A percentile compares a stretch with the other conserved stretches of the same genome.
These are phyloP conservation scores for Tetanocera ferruginea DNA, from an alignment of 2,888 invertebrate genomes.

Conservation along the genomic window DNA sequence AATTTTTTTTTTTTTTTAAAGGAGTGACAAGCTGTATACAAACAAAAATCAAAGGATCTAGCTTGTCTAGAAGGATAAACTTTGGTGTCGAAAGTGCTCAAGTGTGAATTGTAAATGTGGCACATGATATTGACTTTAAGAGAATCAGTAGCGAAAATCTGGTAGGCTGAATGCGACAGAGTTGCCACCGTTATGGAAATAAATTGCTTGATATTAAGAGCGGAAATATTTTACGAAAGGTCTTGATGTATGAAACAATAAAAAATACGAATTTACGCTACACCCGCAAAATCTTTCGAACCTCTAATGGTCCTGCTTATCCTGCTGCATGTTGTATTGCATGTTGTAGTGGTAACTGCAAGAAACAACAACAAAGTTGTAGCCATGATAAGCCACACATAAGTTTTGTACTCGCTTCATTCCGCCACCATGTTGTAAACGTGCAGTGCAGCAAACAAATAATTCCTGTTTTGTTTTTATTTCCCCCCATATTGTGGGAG, in stretches of 20 bases:
- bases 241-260: conserved; percentile 33
- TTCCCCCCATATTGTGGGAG: background rate
- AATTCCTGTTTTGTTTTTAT: too few relatives aligned
- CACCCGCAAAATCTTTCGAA: too few relatives aligned
- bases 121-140: conserved; percentile 31
- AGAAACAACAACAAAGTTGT: conserved; percentile 55
- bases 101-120: conserved; percentile 40
- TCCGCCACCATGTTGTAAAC: background rate
- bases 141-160: background rate
- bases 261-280: too few relatives aligned
- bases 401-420: background rate
- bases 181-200: background rate
- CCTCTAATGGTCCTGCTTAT: too few relatives aligned
- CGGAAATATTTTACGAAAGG: background rate
- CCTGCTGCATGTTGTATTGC: background rate
- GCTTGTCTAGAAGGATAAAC: conserved; percentile 37
- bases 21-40: background rate
- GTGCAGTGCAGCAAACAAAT: background rate
- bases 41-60: background rate
- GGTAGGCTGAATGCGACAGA: background rate
- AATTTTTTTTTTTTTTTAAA: background rate
- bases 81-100: conserved; percentile 36
- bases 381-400: conserved; percentile 41
- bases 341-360: conserved; percentile 39
- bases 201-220: background rate